Percentiles rank a stretch among this genome's conserved stretches.
These are phyloP conservation scores for Etheostoma perlongum DNA, from an alignment of 2,797 vertebrate genomes.

Conservation along the genomic window DNA sequence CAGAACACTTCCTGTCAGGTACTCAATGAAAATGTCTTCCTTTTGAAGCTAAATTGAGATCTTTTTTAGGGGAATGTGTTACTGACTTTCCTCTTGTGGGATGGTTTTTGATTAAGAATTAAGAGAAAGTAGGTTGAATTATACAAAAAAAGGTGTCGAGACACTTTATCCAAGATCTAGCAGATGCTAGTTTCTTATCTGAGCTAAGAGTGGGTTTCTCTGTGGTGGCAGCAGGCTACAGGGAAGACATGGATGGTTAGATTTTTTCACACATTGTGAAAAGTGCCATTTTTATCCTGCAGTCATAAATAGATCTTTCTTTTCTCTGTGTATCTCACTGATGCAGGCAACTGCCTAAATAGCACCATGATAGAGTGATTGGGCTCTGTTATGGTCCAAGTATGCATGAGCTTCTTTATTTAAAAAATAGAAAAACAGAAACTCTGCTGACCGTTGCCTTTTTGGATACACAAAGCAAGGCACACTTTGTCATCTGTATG, in stretches of 20 bases:
- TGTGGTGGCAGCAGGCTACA: conserved; percentile 15
- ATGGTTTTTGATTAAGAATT: conserved; percentile 23
- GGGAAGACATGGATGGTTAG: conserved; percentile 11
- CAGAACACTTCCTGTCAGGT: conserved; percentile 94
- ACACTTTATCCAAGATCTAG: background rate
- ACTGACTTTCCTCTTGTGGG: background rate
- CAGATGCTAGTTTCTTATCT: conserved; percentile 19
- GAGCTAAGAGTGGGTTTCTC: conserved; percentile 23
- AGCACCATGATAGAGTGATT: conserved; percentile 10
- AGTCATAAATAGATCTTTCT: conserved; percentile 56
- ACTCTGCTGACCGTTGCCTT: conserved; percentile 33
- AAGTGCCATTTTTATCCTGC: conserved; percentile 54
- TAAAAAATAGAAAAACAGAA: conserved; percentile 40
- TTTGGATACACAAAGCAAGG: conserved; percentile 21
- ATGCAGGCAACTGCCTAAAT: conserved; percentile 35
- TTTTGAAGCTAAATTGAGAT: conserved; percentile 9
- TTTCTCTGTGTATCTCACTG: conserved; percentile 36
- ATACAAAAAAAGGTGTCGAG: background rate
- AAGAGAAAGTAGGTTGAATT: conserved; percentile 10
- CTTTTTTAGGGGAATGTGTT: background rate
- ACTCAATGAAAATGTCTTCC: conserved; percentile 19
- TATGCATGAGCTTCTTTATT: conserved; percentile 28
- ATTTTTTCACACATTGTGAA: conserved; percentile 28
- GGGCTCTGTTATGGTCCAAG: conserved; percentile 26
- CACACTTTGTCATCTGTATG: conserved; percentile 57